Percentiles rank a stretch among this genome's conserved stretches.
phyloP scores from a whole-genome alignment of 2,113 vertebrate genomes.

The Lucifuga dentata region DNA sequence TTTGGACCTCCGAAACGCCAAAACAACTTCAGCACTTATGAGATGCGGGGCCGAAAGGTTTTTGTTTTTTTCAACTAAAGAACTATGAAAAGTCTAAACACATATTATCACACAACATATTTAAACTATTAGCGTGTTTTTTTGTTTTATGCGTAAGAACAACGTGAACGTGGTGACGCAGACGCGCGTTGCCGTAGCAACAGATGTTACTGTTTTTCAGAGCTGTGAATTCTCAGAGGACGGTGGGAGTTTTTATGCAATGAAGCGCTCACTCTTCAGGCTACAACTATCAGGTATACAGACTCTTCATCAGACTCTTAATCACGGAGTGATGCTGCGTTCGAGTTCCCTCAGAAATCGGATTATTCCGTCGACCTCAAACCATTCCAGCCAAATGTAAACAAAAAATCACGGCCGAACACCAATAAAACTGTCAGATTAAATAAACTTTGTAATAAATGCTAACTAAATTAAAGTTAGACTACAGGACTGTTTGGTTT shows the following conservation, averaged over 20 bases:
- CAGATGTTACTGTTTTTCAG: slow-evolving; percentile 67
- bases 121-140: slow-evolving; percentile 67
- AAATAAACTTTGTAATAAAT: no score
- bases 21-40: slow-evolving; percentile 76
- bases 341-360: no score
- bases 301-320: no score
- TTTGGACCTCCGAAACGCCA: slow-evolving; percentile 38
- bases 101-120: slow-evolving; percentile 74
- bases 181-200: slow-evolving; percentile 69
- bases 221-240: slow-evolving; percentile 79
- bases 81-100: slow-evolving; percentile 63
- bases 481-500: no score
- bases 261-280: slow-evolving; percentile 69
- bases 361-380: no score
- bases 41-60: slow-evolving; percentile 16
- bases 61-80: slow-evolving; percentile 60
- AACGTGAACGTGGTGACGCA: slow-evolving; percentile 18
- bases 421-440: no score
- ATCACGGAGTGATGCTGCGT: no score
- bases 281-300: slow-evolving; percentile 74
- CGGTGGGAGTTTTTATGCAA: slow-evolving; percentile 70
- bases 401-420: no score
- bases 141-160: slow-evolving; percentile 60
- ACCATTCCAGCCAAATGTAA: no score
- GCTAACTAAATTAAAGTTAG: no score